Percentiles rank a stretch among this genome's conserved stretches.
These are phyloP conservation scores for Chloropsis cyanopogon DNA, from an alignment of 2,113 vertebrate genomes.

Conservation along the genomic window DNA sequence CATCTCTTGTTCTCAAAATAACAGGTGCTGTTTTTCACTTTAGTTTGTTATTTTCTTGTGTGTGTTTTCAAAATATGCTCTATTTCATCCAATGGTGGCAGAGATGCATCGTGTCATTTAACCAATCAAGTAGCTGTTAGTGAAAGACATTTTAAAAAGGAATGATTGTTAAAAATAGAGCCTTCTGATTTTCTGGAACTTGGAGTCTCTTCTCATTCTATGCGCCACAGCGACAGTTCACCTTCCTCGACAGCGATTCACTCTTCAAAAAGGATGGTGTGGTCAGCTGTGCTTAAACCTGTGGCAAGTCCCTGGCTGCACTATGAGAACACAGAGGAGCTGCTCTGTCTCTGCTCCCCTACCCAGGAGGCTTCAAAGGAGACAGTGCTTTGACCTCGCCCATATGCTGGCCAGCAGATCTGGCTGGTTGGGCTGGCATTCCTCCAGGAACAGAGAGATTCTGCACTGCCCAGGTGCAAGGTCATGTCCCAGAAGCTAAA, in stretches of 20 bases:
- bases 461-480: neutral
- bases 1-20: no score
- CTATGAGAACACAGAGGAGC: neutral
- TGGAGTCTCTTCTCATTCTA: no score
- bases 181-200: no score
- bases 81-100: no score
- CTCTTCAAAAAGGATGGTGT: neutral
- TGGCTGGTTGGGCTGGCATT: neutral
- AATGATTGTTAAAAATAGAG: no score
- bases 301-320: neutral
- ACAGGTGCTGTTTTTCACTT: no score
- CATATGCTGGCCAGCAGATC: neutral
- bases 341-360: neutral
- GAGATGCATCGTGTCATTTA: no score
- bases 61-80: no score
- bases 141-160: no score
- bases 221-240: neutral
- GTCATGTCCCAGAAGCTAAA: neutral
- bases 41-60: no score
- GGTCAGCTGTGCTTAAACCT: neutral
- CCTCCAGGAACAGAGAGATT: neutral
- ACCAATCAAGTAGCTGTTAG: no score
- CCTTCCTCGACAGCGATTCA: fast-evolving
- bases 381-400: neutral
- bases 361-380: neutral